phyloP scores from a whole-genome alignment of 2,113 vertebrate genomes.

The Suricata suricatta region DNA sequence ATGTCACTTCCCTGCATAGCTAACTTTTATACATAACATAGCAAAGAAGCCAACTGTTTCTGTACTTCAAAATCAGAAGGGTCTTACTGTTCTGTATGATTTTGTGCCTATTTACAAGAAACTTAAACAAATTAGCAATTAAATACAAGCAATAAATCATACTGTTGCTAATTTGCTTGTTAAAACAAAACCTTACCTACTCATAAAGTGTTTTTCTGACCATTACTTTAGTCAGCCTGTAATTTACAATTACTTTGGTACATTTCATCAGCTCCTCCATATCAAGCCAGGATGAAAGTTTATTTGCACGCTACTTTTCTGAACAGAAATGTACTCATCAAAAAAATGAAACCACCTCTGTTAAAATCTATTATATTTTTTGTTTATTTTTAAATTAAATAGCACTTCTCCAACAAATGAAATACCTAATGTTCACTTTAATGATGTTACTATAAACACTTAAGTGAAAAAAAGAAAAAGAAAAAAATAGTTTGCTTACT shows the following conservation, averaged over 20 bases:
- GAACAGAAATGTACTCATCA: slow-evolving; percentile 10
- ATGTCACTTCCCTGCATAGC: background rate
- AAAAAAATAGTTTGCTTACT: background rate
- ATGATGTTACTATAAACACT: background rate
- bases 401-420: background rate
- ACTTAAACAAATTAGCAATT: background rate
- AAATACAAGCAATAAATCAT: background rate
- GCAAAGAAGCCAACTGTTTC: background rate
- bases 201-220: background rate
- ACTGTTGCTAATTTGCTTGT: background rate
- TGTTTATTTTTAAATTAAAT: background rate
- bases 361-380: slow-evolving; percentile 10
- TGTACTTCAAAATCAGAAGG: background rate
- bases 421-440: slow-evolving; percentile 30
- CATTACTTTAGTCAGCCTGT: background rate
- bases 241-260: background rate
- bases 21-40: background rate
- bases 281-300: slow-evolving; percentile 42
- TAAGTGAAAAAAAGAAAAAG: background rate
- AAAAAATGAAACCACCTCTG: slow-evolving; percentile 2
- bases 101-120: background rate
- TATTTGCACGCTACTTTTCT: slow-evolving; percentile 24
- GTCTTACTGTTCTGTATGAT: background rate
- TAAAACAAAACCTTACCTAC: background rate
- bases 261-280: slow-evolving; percentile 1